Conservation (phyloP, 2,888 invertebrate species). For the Aphidius colemani region DNA sequence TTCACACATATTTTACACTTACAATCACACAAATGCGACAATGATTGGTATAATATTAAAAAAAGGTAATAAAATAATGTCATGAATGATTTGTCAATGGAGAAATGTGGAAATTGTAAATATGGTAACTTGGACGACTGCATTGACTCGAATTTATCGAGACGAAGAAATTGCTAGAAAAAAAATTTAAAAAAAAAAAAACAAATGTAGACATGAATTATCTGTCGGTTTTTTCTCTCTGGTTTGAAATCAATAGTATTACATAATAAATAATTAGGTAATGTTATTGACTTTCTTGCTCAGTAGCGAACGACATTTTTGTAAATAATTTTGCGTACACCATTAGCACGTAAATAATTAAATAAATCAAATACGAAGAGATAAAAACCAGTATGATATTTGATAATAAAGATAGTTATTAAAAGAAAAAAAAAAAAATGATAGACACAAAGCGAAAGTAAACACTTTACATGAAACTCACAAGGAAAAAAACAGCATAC, state of each 20-base stretch:
- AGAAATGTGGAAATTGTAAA: too few relatives aligned
- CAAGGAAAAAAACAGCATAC: conserved; percentile 23
- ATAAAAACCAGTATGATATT: conserved; percentile 31
- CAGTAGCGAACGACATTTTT: conserved; percentile 25
- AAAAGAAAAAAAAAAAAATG: conserved; percentile 3
- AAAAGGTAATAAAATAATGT: too few relatives aligned
- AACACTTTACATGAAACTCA: not conserved
- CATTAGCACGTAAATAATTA: conserved; percentile 9
- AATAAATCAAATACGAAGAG: not conserved
- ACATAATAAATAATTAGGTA: too few relatives aligned
- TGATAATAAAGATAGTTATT: too few relatives aligned
- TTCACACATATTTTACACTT: not conserved
- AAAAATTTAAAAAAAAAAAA: conserved; percentile 24
- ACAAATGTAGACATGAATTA: not conserved
- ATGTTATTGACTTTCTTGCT: too few relatives aligned
- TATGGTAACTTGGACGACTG: too few relatives aligned
- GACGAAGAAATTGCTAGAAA: conserved; percentile 24
- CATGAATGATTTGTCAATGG: too few relatives aligned
- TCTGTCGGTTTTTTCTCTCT: conserved; percentile 9
- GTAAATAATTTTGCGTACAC: conserved; percentile 42
- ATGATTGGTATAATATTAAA: too few relatives aligned
- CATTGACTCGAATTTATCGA: conserved; percentile 17
- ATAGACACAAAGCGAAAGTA: conserved; percentile 15
- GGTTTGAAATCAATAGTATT: conserved; percentile 2
- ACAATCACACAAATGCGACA: too few relatives aligned